Conservation (phyloP, 2,888 invertebrate genomes). For the Drosophila tripunctata region DNA sequence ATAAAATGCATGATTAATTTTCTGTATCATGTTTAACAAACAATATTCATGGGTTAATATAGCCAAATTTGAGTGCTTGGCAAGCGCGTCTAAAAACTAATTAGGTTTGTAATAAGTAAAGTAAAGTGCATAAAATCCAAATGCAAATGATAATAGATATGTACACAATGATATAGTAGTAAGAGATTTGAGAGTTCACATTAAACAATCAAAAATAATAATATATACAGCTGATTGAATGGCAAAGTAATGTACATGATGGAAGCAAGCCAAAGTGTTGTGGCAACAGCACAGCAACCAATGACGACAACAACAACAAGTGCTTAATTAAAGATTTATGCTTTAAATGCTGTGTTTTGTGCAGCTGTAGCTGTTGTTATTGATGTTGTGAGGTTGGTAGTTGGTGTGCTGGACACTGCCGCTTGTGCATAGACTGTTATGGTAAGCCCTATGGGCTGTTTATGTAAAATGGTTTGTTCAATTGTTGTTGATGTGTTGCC, state of each 20-base stretch:
- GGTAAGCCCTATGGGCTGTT: slow-evolving; percentile 21
- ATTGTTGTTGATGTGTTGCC: slow-evolving; percentile 24
- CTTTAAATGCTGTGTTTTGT: neutral
- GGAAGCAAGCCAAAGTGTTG: slow-evolving; percentile 8
- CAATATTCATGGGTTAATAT: neutral
- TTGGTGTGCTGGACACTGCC: neutral
- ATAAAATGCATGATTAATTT: slow-evolving; percentile 47
- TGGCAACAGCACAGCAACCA: slow-evolving; percentile 18
- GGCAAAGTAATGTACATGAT: neutral
- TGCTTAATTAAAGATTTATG: neutral
- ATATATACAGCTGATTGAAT: neutral
- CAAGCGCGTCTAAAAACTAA: slow-evolving; percentile 30
- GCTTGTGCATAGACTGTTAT: slow-evolving; percentile 18
- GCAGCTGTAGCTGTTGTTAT: neutral
- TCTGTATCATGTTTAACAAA: slow-evolving; percentile 9
- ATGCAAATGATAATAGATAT: slow-evolving; percentile 7
- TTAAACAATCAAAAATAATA: slow-evolving; percentile 13
- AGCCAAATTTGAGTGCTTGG: slow-evolving; percentile 22
- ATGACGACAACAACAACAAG: slow-evolving; percentile 5
- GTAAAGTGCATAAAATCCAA: neutral
- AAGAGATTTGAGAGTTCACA: neutral
- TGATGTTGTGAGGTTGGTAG: no score
- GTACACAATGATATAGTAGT: slow-evolving; percentile 28
- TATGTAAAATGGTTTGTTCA: neutral
- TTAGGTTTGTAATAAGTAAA: slow-evolving; percentile 12